A percentile compares a stretch with the other conserved stretches of the same genome.
These are phyloP conservation scores for Eurytoma californica DNA, from an alignment of 2,888 invertebrate genomes.

Conservation along the genomic window DNA sequence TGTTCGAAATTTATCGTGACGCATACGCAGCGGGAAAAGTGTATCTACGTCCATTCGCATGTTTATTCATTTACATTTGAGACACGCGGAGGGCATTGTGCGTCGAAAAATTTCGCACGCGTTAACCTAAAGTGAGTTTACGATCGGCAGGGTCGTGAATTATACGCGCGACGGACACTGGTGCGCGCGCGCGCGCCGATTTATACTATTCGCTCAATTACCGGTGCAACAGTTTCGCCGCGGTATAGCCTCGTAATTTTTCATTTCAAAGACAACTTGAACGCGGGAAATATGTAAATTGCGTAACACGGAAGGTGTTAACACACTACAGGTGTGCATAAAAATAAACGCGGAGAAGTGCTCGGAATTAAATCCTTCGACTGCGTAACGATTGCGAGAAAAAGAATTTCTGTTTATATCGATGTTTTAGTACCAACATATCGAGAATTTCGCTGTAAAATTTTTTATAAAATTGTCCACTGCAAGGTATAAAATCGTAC, in stretches of 20 bases:
- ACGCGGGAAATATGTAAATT: not conserved
- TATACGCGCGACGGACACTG: not conserved
- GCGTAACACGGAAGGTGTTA: constrained; percentile 31
- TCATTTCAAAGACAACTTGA: constrained; percentile 9
- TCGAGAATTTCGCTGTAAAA: not conserved
- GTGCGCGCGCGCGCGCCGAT: not conserved
- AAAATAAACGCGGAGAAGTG: not conserved
- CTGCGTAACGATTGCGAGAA: not conserved
- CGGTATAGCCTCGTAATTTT: constrained; percentile 30
- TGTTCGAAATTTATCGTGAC: too few relatives aligned
- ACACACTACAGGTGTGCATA: not conserved
- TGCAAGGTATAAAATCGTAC: too few relatives aligned
- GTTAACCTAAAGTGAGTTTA: too few relatives aligned
- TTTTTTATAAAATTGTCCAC: too few relatives aligned
- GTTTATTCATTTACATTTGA: too few relatives aligned
- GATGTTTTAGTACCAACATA: not conserved
- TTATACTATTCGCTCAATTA: constrained; percentile 20
- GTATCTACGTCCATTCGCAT: too few relatives aligned
- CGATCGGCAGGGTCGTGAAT: not conserved
- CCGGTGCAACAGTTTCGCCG: not conserved
- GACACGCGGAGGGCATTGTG: too few relatives aligned
- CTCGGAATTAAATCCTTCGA: constrained; percentile 8
- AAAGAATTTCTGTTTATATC: not conserved
- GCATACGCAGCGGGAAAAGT: too few relatives aligned
- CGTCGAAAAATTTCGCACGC: too few relatives aligned